Conservation (phyloP, 64 coral and sea anemone genomes). For the Pachyseris speciosa region DNA sequence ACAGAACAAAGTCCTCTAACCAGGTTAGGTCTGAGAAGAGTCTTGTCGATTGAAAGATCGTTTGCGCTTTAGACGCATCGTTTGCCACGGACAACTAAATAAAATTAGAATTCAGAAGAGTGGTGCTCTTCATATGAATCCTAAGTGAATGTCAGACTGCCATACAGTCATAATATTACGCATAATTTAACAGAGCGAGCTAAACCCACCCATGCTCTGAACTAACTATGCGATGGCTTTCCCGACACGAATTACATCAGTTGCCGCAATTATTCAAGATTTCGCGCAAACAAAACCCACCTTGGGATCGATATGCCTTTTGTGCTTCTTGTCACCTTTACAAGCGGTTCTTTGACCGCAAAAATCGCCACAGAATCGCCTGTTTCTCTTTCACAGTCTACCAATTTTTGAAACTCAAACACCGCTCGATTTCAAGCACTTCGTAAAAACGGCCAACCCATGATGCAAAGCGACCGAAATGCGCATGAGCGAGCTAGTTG, state of each 20-base stretch:
- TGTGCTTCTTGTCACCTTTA: constrained; percentile 5
- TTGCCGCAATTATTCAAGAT: neutral
- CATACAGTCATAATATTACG: constrained; percentile 75
- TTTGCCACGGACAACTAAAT: constrained; percentile 25
- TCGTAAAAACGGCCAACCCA: constrained; percentile 97
- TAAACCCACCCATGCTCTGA: constrained; percentile 92
- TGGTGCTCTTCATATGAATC: neutral
- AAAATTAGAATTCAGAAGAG: constrained; percentile 25
- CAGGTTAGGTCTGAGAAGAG: neutral
- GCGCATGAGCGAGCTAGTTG: constrained; percentile 47
- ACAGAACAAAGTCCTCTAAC: constrained; percentile 51
- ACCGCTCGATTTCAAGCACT: constrained; percentile 96
- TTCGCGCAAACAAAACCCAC: neutral
- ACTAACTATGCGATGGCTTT: constrained; percentile 36
- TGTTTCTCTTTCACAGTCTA: constrained; percentile 59
- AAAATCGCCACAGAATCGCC: constrained; percentile 32
- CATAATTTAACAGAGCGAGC: constrained; percentile 87
- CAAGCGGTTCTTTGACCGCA: constrained; percentile 26
- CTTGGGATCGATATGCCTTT: neutral
- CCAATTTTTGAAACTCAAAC: constrained; percentile 94
- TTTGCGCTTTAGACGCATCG: neutral
- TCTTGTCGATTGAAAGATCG: constrained; percentile 32
- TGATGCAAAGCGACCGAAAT: constrained; percentile 79
- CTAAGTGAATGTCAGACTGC: constrained; percentile 70
- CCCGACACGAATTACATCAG: constrained; percentile 40